phyloP scores from a whole-genome alignment of 2,888 invertebrate species.

The Drosophila maculinotata region DNA sequence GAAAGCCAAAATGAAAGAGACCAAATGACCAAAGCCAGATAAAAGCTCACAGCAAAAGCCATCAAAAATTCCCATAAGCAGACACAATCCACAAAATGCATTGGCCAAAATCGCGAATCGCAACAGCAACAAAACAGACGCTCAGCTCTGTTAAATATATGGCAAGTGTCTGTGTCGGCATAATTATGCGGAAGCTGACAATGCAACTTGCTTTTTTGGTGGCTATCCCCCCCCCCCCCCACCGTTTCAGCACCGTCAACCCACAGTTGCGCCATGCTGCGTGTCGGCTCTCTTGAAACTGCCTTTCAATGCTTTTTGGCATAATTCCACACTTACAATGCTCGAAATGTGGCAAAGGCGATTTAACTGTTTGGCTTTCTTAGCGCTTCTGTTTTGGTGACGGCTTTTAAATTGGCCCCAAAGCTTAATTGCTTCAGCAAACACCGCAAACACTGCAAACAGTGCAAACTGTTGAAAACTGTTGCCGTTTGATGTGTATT shows the following conservation, averaged over 20 bases:
- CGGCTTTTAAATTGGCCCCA: constrained; percentile 53
- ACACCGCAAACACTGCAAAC: too few species aligned
- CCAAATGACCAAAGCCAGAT: constrained; percentile 32
- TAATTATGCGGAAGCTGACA: constrained; percentile 81
- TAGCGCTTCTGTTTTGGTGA: constrained; percentile 59
- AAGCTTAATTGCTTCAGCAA: constrained; percentile 52
- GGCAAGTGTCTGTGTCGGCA: constrained; percentile 70
- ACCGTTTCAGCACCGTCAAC: background rate
- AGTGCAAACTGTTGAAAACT: constrained; percentile 29
- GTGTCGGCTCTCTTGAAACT: constrained; percentile 44
- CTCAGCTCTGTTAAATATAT: constrained; percentile 33
- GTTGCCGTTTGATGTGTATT: constrained; percentile 47
- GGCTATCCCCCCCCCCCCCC: constrained; percentile 2
- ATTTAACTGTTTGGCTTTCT: constrained; percentile 40
- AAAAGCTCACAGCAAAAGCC: constrained; percentile 33
- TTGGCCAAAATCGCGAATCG: constrained; percentile 27
- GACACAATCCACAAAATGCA: constrained; percentile 53
- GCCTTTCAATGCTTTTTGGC: constrained; percentile 63
- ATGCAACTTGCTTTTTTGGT: constrained; percentile 67
- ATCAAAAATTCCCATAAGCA: constrained; percentile 70
- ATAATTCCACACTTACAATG: constrained; percentile 58
- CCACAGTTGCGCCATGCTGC: constrained; percentile 6
- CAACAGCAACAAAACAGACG: constrained; percentile 40
- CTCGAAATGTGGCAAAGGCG: constrained; percentile 47
- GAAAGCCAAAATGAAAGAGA: constrained; percentile 53